These are phyloP conservation scores for Anas platyrhynchos DNA, from an alignment of 2,113 vertebrate genomes.

Conservation along the genomic window DNA sequence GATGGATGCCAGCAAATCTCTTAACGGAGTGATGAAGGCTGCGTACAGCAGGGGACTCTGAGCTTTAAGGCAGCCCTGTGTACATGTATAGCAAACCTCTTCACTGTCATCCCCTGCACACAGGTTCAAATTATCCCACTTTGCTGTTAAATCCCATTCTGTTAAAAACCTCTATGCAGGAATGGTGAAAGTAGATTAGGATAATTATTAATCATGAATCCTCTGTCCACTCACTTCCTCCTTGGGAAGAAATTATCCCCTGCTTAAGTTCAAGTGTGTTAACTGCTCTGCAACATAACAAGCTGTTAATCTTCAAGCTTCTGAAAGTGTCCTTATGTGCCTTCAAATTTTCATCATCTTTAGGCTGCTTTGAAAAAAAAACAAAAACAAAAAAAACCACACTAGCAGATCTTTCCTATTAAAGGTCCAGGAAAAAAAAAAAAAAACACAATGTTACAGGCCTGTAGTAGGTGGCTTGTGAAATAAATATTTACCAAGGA, in stretches of 20 bases:
- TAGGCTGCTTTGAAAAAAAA: background rate
- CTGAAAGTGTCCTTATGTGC: slow-evolving; percentile 4
- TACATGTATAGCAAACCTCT: background rate
- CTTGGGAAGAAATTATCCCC: slow-evolving; percentile 59
- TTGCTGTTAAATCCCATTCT: slow-evolving; percentile 28
- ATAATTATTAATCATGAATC: slow-evolving; percentile 64
- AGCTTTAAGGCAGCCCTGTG: background rate
- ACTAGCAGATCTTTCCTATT: background rate
- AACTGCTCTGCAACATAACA: slow-evolving; percentile 44
- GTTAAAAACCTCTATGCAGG: background rate
- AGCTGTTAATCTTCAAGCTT: slow-evolving; percentile 56
- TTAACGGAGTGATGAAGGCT: background rate
- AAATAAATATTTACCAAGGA: slow-evolving; percentile 30
- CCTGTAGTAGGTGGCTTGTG: slow-evolving; percentile 32
- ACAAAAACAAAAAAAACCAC: background rate
- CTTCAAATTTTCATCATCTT: slow-evolving; percentile 38
- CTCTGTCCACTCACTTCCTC: slow-evolving; percentile 57
- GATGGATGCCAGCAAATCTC: background rate
- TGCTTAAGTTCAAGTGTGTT: slow-evolving; percentile 55
- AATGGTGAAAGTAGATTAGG: slow-evolving; percentile 54
- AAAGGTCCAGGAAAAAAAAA: background rate
- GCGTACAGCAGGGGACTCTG: background rate
- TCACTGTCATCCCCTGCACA: background rate
- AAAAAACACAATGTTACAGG: background rate
- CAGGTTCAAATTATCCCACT: background rate